These are phyloP conservation scores for Agonopterix arenella DNA, from an alignment of 2,888 invertebrate species.

Conservation along the genomic window DNA sequence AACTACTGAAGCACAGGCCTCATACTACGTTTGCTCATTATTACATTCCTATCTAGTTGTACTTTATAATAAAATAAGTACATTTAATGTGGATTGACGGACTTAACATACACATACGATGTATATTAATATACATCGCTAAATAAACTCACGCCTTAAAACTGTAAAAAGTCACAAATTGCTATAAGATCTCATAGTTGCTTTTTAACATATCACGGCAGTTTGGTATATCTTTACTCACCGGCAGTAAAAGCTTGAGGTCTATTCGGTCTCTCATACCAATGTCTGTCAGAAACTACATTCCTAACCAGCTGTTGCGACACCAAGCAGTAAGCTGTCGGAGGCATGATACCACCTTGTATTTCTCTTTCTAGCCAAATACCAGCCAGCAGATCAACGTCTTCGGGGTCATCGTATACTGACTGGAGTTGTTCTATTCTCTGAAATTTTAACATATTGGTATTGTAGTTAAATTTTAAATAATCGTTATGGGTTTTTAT, in stretches of 20 bases:
- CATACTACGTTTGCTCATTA: too few relatives aligned
- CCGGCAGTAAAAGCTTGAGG: constrained; percentile 36
- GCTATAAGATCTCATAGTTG: too few relatives aligned
- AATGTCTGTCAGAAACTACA: constrained; percentile 89
- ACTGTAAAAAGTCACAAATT: not conserved
- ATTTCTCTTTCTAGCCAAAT: constrained; percentile 88
- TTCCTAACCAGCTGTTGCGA: constrained; percentile 88
- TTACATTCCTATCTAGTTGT: too few relatives aligned
- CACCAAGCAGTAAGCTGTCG: constrained; percentile 90
- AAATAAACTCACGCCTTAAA: not conserved
- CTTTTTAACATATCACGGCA: too few relatives aligned
- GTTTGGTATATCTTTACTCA: constrained; percentile 14
- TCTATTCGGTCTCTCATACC: constrained; percentile 64
- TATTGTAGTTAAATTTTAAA: too few relatives aligned
- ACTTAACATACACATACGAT: too few relatives aligned
- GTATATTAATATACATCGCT: too few relatives aligned
- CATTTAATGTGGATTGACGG: too few relatives aligned
- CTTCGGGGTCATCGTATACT: constrained; percentile 77
- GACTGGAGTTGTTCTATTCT: constrained; percentile 23
- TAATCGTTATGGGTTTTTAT: too few relatives aligned
- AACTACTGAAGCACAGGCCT: too few relatives aligned
- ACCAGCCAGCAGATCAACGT: constrained; percentile 92
- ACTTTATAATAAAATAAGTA: too few relatives aligned
- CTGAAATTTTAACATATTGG: constrained; percentile 15
- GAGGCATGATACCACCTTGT: constrained; percentile 88